A percentile compares a stretch with the other conserved stretches of the same genome.
phyloP scores from a whole-genome alignment of 2,888 invertebrate genomes.

The Tanytarsus gracilentus region DNA sequence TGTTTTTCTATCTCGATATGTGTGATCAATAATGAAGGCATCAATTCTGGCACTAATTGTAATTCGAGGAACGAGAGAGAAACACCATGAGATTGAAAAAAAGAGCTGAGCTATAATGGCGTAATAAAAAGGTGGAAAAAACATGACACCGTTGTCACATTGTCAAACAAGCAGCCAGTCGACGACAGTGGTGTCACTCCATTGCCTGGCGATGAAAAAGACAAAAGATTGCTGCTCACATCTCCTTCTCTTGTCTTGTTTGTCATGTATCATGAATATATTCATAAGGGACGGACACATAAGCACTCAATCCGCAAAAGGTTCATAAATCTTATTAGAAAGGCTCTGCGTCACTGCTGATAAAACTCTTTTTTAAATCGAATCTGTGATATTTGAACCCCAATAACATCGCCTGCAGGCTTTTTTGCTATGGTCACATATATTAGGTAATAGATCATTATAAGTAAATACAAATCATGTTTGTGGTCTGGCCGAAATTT shows the following conservation, averaged over 20 bases:
- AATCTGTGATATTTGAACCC: too few relatives aligned
- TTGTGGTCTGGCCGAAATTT: too few relatives aligned
- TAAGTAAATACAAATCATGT: too few relatives aligned
- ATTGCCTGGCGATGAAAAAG: not conserved
- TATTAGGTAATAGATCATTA: too few relatives aligned
- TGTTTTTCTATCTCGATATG: not conserved
- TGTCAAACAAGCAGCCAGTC: slow-evolving; percentile 1
- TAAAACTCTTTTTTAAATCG: too few relatives aligned
- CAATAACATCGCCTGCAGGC: too few relatives aligned
- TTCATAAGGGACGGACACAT: slow-evolving; percentile 7
- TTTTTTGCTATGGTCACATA: too few relatives aligned
- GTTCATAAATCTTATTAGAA: too few relatives aligned
- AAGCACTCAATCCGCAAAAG: too few relatives aligned
- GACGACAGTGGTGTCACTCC: too few relatives aligned
- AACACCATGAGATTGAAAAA: not conserved
- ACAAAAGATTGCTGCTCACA: not conserved
- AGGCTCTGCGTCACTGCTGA: too few relatives aligned
- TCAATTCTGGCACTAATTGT: slow-evolving; percentile 26
- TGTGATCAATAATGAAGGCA: slow-evolving; percentile 9
- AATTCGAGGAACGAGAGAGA: slow-evolving; percentile 1
- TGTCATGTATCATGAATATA: not conserved
- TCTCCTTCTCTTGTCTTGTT: not conserved
- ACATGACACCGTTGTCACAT: slow-evolving; percentile 28
- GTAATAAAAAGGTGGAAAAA: slow-evolving; percentile 15
- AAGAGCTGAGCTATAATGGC: slow-evolving; percentile 16